Conservation (phyloP, 2,888 invertebrate genomes). For the Sthenelais limicola region DNA sequence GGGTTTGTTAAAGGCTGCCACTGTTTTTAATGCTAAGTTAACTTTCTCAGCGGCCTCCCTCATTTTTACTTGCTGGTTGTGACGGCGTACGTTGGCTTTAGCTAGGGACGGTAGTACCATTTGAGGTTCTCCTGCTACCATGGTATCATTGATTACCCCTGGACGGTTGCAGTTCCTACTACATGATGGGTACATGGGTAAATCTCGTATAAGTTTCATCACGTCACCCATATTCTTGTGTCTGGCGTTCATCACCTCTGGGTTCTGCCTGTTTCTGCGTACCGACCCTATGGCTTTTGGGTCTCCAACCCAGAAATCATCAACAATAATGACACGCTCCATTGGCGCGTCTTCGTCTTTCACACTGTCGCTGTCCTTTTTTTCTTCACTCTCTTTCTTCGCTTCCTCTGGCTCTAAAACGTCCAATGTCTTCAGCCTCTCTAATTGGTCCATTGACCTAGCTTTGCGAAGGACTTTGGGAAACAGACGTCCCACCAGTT, state of each 20-base stretch:
- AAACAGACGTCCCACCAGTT: constrained; percentile 8
- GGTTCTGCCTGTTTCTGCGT: background rate
- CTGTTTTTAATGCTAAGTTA: background rate
- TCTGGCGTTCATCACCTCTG: constrained; percentile 16
- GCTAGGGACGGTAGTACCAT: background rate
- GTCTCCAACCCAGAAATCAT: constrained; percentile 38
- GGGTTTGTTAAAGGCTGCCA: constrained; percentile 12
- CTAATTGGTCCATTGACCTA: constrained; percentile 1
- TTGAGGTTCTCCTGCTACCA: background rate
- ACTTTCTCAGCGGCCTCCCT: background rate
- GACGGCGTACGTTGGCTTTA: constrained; percentile 13
- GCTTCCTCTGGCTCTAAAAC: background rate
- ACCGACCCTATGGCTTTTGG: constrained; percentile 30
- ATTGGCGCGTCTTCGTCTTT: constrained; percentile 11
- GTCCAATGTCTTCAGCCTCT: constrained; percentile 2
- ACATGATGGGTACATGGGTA: constrained; percentile 31
- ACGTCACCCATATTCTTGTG: constrained; percentile 24
- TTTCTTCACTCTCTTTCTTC: background rate
- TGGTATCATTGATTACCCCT: constrained; percentile 16
- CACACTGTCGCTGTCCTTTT: background rate
- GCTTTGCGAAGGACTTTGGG: constrained; percentile 13
- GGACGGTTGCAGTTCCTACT: constrained; percentile 33
- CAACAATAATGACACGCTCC: constrained; percentile 6
- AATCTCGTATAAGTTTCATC: constrained; percentile 5
- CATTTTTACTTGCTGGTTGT: background rate